phyloP scores from a whole-genome alignment of 2,113 vertebrate species.

The Ibidorhyncha struthersii region DNA sequence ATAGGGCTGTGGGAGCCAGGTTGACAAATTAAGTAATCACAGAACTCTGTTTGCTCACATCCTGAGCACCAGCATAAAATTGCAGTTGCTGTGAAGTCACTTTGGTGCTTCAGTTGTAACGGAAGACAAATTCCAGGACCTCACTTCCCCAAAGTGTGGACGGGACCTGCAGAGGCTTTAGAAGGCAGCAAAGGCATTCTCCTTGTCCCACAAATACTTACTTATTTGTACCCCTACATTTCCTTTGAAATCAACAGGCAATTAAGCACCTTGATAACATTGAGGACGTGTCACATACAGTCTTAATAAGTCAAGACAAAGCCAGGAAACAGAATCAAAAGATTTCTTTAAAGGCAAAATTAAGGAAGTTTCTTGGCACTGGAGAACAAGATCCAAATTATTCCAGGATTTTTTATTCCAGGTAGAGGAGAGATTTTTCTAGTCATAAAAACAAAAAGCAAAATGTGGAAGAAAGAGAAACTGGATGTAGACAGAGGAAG shows the following conservation, averaged over 20 bases:
- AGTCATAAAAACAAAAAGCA: not conserved
- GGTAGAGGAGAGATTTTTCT: not conserved
- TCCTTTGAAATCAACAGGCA: not conserved
- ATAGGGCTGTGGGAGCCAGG: not conserved
- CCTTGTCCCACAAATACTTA: not conserved
- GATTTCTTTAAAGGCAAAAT: not conserved
- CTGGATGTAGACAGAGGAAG: not conserved
- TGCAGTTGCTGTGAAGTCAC: not conserved
- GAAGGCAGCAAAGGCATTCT: not conserved
- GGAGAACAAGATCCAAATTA: not conserved
- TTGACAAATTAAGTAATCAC: not conserved
- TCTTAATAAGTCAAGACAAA: not conserved
- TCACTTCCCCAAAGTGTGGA: not conserved
- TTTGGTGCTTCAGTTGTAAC: not conserved
- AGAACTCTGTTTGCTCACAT: not conserved
- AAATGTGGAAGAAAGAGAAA: not conserved
- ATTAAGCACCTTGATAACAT: not conserved
- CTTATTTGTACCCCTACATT: not conserved
- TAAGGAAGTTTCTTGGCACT: not conserved
- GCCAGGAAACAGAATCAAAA: not conserved
- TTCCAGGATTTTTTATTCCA: not conserved
- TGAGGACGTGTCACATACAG: not conserved
- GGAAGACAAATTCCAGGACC: not conserved
- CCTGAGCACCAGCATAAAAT: not conserved
- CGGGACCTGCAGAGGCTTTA: not conserved